Percentiles rank a stretch among this genome's conserved stretches.
phyloP scores from a whole-genome alignment of 2,888 invertebrate species.

The Cephus pulcher region DNA sequence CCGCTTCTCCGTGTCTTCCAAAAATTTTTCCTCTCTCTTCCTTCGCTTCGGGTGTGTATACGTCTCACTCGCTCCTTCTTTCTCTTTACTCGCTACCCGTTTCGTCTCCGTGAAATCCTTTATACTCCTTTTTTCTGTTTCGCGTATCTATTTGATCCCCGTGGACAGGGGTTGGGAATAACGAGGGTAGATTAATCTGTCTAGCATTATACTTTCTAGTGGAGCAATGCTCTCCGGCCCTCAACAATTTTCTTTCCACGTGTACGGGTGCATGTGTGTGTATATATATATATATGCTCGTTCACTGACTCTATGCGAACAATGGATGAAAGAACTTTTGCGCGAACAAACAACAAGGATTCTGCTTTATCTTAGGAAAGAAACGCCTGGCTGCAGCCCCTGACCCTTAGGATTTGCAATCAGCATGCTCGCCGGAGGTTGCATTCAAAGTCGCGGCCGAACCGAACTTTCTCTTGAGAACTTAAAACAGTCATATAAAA shows the following conservation, averaged over 20 bases:
- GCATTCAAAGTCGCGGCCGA: neutral
- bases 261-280: neutral
- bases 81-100: conserved; percentile 22
- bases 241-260: neutral
- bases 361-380: conserved; percentile 8
- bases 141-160: neutral
- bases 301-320: neutral
- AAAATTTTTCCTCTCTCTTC: conserved; percentile 32
- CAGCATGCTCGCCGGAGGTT: neutral
- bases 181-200: neutral
- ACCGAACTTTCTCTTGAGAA: neutral
- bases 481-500: neutral
- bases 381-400: neutral
- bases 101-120: conserved; percentile 43
- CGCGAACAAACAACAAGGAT: conserved; percentile 22
- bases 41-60: neutral
- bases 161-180: neutral
- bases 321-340: conserved; percentile 20
- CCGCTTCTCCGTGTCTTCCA: conserved; percentile 38
- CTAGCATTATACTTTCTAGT: neutral
- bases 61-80: conserved; percentile 19
- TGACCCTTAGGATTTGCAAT: conserved; percentile 6
- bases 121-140: neutral
- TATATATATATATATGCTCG: too few relatives aligned
- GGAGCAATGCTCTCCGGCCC: neutral